Percentiles rank a stretch among this genome's conserved stretches.
Evolutionary conservation across 2,797 vertebrate genomes (phyloP).

Genomic region (Sebastes kiyomatsui): DNA sequence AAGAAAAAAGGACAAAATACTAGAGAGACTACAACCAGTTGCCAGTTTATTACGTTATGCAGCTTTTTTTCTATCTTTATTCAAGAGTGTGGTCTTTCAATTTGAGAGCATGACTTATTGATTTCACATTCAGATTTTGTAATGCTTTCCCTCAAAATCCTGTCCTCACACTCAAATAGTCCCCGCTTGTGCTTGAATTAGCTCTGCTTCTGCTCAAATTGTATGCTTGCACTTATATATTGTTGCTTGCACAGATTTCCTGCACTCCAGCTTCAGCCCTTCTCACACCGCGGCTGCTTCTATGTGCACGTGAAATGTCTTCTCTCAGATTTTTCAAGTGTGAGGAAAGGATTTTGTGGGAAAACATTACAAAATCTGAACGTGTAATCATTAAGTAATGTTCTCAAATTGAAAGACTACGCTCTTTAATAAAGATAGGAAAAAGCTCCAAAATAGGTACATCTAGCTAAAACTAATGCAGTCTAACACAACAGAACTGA

Average conservation of each 20-base stretch:
- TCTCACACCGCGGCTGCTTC: too few species aligned
- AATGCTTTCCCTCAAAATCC: too few species aligned
- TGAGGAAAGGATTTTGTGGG: too few species aligned
- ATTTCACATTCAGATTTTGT: background rate
- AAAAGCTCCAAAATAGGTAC: background rate
- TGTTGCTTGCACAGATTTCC: too few species aligned
- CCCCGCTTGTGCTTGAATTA: too few species aligned
- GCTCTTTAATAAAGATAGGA: background rate
- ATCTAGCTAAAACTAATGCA: background rate
- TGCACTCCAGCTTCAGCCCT: too few species aligned
- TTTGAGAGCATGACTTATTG: background rate
- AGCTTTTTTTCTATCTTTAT: background rate
- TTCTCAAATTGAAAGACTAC: background rate
- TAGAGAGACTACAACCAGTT: background rate
- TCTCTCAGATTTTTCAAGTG: too few species aligned
- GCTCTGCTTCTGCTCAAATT: too few species aligned
- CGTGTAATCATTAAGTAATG: background rate
- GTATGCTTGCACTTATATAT: too few species aligned
- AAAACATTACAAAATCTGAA: too few species aligned
- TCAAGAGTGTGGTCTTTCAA: background rate
- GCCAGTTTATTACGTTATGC: background rate
- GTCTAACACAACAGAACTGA: background rate
- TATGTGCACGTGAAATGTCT: too few species aligned
- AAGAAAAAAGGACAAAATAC: background rate
- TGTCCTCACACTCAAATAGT: too few species aligned